Evolutionary conservation across 2,888 invertebrate genomes (phyloP).

Genomic region (Campoplex nolae): DNA sequence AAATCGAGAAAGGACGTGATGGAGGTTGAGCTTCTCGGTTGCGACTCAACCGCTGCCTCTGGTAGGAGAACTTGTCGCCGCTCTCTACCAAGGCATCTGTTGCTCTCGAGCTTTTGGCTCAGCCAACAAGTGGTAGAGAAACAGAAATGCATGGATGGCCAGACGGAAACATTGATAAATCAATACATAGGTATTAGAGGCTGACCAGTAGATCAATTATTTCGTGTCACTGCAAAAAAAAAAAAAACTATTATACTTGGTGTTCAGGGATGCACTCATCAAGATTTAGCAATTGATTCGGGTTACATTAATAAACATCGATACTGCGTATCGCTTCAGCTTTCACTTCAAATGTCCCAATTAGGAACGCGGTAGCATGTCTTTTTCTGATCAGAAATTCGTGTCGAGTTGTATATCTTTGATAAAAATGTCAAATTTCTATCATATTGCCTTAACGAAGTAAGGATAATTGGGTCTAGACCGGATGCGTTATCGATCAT

Average conservation of each 20-base stretch:
- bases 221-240: background rate
- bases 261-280: background rate
- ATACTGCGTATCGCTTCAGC: background rate
- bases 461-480: constrained; percentile 34
- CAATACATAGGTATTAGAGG: constrained; percentile 34
- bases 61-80: constrained; percentile 62
- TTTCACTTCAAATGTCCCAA: background rate
- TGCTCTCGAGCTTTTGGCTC: constrained; percentile 68
- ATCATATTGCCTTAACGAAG: background rate
- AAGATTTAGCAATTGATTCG: background rate
- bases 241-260: background rate
- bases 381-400: background rate
- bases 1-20: constrained; percentile 62
- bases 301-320: no score
- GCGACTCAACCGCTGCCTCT: constrained; percentile 51
- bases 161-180: constrained; percentile 41
- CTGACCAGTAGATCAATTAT: constrained; percentile 2
- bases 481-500: constrained; percentile 44
- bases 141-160: constrained; percentile 52
- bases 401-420: background rate
- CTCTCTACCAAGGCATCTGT: constrained; percentile 67
- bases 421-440: background rate
- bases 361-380: no score
- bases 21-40: constrained; percentile 49
- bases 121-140: constrained; percentile 71